These are phyloP conservation scores for Microcebus tavaratra DNA, from an alignment of 2,113 vertebrate genomes.

Conservation along the genomic window DNA sequence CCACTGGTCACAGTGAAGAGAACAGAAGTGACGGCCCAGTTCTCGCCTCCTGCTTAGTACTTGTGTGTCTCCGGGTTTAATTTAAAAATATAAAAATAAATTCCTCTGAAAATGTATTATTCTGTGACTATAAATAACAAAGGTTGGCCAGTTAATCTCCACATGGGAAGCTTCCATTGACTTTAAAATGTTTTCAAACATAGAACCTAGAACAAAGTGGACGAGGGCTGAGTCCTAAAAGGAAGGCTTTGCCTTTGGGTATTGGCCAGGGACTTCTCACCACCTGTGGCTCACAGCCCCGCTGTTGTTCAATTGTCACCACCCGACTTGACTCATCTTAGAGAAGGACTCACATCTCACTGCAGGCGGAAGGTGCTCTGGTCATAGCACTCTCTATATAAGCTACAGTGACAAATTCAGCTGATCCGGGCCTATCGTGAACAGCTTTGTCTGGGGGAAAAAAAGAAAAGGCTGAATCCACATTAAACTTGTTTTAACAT, in stretches of 20 bases:
- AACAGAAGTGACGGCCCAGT: neutral
- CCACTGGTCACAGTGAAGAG: neutral
- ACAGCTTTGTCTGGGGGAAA: neutral
- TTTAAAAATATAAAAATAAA: slow-evolving; percentile 22
- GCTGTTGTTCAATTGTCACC: neutral
- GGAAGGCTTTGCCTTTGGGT: neutral
- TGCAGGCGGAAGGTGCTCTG: neutral
- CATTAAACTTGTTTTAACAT: neutral
- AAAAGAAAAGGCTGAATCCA: neutral
- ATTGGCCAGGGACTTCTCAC: neutral
- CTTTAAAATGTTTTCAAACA: neutral
- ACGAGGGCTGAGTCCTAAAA: neutral
- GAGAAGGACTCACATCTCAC: neutral
- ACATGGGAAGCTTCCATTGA: neutral
- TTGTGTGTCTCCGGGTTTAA: neutral
- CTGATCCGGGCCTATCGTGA: neutral
- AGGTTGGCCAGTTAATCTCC: neutral
- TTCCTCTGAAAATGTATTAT: neutral
- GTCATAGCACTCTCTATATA: neutral
- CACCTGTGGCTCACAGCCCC: neutral
- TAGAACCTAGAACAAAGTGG: neutral
- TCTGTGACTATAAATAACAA: neutral
- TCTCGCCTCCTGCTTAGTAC: neutral
- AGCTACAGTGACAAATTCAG: neutral
- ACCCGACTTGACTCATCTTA: neutral